phyloP scores from a whole-genome alignment of 2,888 invertebrate genomes.

The Timema podura region DNA sequence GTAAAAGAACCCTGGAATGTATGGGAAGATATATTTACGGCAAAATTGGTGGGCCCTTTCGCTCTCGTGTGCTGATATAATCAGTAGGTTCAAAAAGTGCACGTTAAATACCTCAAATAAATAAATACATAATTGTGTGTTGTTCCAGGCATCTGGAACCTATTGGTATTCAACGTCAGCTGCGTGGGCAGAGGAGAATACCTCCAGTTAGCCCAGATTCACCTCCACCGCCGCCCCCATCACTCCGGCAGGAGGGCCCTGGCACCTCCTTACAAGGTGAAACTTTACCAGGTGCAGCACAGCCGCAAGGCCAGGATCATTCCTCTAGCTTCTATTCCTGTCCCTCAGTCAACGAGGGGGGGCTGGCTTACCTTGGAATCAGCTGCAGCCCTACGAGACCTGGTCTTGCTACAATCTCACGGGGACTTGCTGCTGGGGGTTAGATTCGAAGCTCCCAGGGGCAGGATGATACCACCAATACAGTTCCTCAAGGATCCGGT shows the following conservation, averaged over 20 bases:
- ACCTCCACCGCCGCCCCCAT: slow-evolving; percentile 38
- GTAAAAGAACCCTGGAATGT: too few relatives aligned
- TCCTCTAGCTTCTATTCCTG: slow-evolving; percentile 24
- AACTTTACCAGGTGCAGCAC: slow-evolving; percentile 24
- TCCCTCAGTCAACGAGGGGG: slow-evolving; percentile 23
- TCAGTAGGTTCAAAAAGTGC: too few relatives aligned
- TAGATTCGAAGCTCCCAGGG: slow-evolving; percentile 27
- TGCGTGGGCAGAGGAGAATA: slow-evolving; percentile 40
- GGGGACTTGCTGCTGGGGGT: slow-evolving; percentile 22
- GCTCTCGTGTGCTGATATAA: too few relatives aligned
- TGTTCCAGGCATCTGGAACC: too few relatives aligned
- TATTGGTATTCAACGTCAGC: slow-evolving; percentile 45
- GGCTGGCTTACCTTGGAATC: slow-evolving; percentile 28
- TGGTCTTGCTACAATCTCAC: slow-evolving; percentile 18
- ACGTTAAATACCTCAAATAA: too few relatives aligned
- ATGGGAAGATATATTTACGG: too few relatives aligned
- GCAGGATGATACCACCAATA: slow-evolving; percentile 20
- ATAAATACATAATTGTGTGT: too few relatives aligned
- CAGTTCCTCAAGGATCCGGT: slow-evolving; percentile 24
- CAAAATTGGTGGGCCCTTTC: too few relatives aligned
- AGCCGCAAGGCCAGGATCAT: slow-evolving; percentile 21
- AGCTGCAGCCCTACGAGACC: slow-evolving; percentile 25
- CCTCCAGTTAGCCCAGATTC: slow-evolving; percentile 43
- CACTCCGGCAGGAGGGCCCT: slow-evolving; percentile 22
- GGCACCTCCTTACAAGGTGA: slow-evolving; percentile 25